Evolutionary conservation across 2,888 invertebrate genomes (phyloP).

Genomic region (Therioaphis trifolii): DNA sequence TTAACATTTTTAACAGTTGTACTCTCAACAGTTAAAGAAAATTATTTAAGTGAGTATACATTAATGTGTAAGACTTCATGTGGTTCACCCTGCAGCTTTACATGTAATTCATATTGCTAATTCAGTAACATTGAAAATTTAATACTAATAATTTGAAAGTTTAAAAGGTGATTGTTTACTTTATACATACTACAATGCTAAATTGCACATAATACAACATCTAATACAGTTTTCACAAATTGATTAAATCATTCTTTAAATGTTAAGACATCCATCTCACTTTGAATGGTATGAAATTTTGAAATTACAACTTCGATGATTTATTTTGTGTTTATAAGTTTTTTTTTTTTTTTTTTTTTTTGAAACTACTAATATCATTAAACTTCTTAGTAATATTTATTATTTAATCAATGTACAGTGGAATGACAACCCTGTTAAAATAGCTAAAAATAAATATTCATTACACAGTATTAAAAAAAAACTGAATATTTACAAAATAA

Average conservation of each 20-base stretch:
- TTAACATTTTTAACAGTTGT: slow-evolving; percentile 33
- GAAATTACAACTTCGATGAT: background rate
- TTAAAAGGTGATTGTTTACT: slow-evolving; percentile 7
- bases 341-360: no score
- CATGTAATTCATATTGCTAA: background rate
- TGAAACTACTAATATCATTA: slow-evolving; percentile 12
- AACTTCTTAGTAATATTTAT: slow-evolving; percentile 27
- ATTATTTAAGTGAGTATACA: slow-evolving; percentile 9
- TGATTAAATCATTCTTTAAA: background rate
- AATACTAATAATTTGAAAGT: background rate
- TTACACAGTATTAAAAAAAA: background rate
- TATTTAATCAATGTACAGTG: slow-evolving; percentile 53
- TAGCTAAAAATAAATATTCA: slow-evolving; percentile 10
- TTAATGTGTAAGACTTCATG: slow-evolving; percentile 18
- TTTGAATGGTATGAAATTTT: slow-evolving; percentile 7
- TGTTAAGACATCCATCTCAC: background rate
- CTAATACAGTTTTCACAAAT: slow-evolving; percentile 24
- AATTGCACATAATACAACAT: slow-evolving; percentile 9
- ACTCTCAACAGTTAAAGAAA: background rate
- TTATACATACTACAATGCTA: background rate
- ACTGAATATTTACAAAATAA: background rate
- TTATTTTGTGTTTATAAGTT: background rate
- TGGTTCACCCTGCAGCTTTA: slow-evolving; percentile 13
- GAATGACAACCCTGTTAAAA: slow-evolving; percentile 40
- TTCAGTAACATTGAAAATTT: background rate